A percentile compares a stretch with the other conserved stretches of the same genome.
phyloP scores from a whole-genome alignment of 1,140 invertebrate genomes.

The Drosophila ananassae region DNA sequence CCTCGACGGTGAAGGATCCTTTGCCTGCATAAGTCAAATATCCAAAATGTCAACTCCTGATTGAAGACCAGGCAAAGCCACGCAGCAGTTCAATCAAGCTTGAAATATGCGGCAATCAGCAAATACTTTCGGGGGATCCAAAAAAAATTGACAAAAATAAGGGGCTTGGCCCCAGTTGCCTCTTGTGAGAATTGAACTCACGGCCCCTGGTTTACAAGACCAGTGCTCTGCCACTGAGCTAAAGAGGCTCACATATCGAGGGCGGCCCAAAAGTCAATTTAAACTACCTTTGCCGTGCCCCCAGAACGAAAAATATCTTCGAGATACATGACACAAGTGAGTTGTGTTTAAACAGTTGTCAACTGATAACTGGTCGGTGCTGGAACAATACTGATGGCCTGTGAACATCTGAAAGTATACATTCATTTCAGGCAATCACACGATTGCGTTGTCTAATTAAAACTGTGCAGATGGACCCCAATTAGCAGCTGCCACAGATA shows the following conservation, averaged over 20 bases:
- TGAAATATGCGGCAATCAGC: conserved; percentile 34
- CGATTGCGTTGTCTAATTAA: conserved; percentile 37
- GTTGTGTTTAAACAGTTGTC: conserved; percentile 35
- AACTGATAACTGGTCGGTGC: conserved; percentile 29
- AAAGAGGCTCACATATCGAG: conserved; percentile 87
- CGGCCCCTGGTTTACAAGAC: conserved; percentile 97
- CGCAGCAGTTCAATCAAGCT: conserved; percentile 33
- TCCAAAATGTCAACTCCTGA: conserved; percentile 39
- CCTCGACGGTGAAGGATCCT: conserved; percentile 22
- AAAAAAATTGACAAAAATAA: not conserved
- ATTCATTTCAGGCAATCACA: conserved; percentile 40
- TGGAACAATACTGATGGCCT: not conserved
- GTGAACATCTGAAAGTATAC: conserved; percentile 12
- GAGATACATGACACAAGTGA: conserved; percentile 10
- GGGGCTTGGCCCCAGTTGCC: conserved; percentile 84
- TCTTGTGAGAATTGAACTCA: conserved; percentile 95
- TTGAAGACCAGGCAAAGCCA: conserved; percentile 25
- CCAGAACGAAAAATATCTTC: not conserved
- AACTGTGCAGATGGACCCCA: conserved; percentile 34
- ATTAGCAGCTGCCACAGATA: conserved; percentile 34
- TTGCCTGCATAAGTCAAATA: conserved; percentile 44
- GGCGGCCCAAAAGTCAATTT: not conserved
- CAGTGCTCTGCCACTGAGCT: conserved; percentile 97
- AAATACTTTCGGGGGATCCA: not conserved
- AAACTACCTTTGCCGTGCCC: not conserved